Conservation (phyloP, 2,888 invertebrate genomes). For the Dendrolimus pini region DNA sequence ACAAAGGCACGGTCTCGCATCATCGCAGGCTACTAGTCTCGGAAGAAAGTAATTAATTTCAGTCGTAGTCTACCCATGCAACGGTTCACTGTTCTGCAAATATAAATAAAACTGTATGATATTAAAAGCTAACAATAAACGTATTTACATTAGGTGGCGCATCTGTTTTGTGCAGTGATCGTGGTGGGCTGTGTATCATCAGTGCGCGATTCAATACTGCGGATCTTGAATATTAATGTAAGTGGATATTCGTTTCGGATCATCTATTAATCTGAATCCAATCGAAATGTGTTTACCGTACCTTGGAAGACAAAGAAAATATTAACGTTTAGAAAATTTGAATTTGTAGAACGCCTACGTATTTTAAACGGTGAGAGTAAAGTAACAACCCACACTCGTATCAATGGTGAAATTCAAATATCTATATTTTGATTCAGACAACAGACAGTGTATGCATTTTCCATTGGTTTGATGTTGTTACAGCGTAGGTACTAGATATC, state of each 20-base stretch:
- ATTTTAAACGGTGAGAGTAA: constrained; percentile 2
- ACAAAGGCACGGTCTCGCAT: constrained; percentile 11
- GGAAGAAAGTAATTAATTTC: constrained; percentile 62
- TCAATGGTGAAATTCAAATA: no score
- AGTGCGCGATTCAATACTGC: background rate
- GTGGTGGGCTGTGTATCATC: constrained; percentile 19
- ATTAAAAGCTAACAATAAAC: constrained; percentile 43
- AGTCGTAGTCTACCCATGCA: constrained; percentile 52
- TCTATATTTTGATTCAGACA: no score
- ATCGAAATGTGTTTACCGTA: background rate
- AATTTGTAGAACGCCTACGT: constrained; percentile 13
- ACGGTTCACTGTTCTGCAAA: constrained; percentile 47
- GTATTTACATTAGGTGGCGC: constrained; percentile 22
- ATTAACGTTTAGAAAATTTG: background rate
- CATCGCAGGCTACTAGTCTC: constrained; percentile 39
- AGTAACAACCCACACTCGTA: background rate
- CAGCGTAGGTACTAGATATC: no score
- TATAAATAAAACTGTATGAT: constrained; percentile 52
- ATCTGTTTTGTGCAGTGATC: constrained; percentile 32
- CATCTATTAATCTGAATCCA: background rate
- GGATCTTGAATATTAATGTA: background rate
- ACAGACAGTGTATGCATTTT: no score
- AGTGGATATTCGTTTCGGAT: background rate
- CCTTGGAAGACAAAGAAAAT: background rate
- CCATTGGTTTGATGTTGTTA: no score